Evolutionary conservation across 1,140 invertebrate genomes (phyloP).

Genomic region (Lepidurus packardi): DNA sequence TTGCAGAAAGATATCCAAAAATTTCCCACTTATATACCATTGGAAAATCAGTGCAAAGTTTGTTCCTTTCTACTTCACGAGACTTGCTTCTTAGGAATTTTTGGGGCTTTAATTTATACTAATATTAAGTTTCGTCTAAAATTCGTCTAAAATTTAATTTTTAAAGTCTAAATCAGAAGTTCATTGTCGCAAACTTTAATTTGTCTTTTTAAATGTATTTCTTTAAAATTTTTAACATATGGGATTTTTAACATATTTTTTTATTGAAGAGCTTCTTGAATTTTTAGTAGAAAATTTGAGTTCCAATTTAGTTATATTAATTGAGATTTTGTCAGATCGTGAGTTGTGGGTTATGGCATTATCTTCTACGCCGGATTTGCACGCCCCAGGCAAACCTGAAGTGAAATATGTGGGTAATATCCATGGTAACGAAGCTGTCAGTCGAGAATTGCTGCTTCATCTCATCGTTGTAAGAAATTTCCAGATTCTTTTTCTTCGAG

Average conservation of each 20-base stretch:
- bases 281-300: neutral
- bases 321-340: slow-evolving; percentile 54
- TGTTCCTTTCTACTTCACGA: neutral
- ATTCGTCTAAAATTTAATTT: no score
- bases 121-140: no score
- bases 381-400: slow-evolving; percentile 58
- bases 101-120: neutral
- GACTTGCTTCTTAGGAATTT: neutral
- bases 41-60: slow-evolving; percentile 49
- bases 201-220: no score
- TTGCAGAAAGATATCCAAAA: slow-evolving; percentile 46
- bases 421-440: slow-evolving; percentile 59
- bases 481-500: neutral
- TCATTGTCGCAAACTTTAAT: no score
- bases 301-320: neutral
- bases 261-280: no score
- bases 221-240: no score
- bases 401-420: slow-evolving; percentile 60
- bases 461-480: slow-evolving; percentile 46
- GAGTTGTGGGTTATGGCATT: slow-evolving; percentile 94
- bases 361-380: slow-evolving; percentile 77
- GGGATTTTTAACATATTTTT: no score
- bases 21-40: slow-evolving; percentile 47
- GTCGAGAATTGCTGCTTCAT: slow-evolving; percentile 52
- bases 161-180: no score